A percentile compares a stretch with the other conserved stretches of the same genome.
Conservation (phyloP, 2,797 vertebrate species). For the Loriculus beryllinus region DNA sequence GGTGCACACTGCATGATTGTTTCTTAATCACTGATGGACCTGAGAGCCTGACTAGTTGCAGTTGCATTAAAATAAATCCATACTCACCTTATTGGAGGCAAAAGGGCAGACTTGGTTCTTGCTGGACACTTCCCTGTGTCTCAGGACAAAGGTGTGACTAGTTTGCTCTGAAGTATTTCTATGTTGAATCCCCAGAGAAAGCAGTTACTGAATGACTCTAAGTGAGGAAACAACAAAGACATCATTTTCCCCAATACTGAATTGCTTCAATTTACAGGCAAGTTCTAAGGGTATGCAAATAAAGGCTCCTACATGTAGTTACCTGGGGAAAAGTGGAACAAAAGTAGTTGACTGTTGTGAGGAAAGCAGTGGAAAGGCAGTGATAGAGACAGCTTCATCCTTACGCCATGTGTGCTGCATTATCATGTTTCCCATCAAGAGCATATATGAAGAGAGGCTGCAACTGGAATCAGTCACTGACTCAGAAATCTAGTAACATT, state of each 20-base stretch:
- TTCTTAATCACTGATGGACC: not conserved
- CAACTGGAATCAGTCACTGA: not conserved
- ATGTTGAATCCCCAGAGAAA: not conserved
- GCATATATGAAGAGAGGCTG: not conserved
- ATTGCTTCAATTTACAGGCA: not conserved
- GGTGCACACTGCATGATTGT: not conserved
- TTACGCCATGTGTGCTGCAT: rapidly evolving
- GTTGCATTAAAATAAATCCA: not conserved
- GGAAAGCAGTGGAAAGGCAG: not conserved
- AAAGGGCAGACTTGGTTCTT: not conserved
- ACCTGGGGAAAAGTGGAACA: not conserved
- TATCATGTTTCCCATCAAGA: not conserved
- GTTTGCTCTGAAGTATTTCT: not conserved
- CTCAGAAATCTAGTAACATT: not conserved
- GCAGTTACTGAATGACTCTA: not conserved
- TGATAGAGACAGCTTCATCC: not conserved
- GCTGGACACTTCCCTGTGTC: not conserved
- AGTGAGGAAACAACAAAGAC: not conserved
- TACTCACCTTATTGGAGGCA: not conserved
- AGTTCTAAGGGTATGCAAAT: not conserved
- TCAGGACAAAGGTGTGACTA: not conserved
- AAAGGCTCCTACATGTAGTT: not conserved
- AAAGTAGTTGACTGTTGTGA: not conserved
- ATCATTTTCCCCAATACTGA: not conserved
- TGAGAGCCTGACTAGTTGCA: not conserved